Conservation (phyloP, 2,797 vertebrate genomes). For the Anabas testudineus region DNA sequence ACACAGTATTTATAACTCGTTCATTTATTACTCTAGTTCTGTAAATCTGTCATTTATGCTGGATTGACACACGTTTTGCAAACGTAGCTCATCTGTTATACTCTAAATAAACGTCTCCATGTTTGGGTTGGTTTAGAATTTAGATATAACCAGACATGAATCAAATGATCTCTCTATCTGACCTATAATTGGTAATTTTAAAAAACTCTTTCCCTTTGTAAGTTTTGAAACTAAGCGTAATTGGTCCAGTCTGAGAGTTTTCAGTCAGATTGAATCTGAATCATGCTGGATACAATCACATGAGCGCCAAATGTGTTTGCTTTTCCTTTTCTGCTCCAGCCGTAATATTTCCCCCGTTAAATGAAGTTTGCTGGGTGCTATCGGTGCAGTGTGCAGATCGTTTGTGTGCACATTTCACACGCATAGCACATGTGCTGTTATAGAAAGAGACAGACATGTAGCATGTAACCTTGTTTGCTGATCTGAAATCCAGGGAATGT, state of each 20-base stretch:
- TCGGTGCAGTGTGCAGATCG: neutral
- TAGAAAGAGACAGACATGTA: constrained; percentile 1
- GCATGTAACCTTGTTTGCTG: constrained; percentile 48
- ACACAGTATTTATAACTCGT: too few relatives aligned
- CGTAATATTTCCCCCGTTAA: neutral
- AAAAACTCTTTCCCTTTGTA: too few relatives aligned
- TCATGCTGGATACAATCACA: neutral
- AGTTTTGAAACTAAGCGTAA: neutral
- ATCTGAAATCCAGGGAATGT: constrained; percentile 69
- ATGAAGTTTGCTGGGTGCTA: constrained; percentile 5
- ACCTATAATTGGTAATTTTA: too few relatives aligned
- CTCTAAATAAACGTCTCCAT: too few relatives aligned
- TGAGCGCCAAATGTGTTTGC: neutral
- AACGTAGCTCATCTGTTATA: too few relatives aligned
- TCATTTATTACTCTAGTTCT: neutral
- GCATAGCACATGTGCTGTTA: constrained; percentile 7
- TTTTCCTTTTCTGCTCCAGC: neutral
- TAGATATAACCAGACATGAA: too few relatives aligned
- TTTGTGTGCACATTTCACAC: neutral
- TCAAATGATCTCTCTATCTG: too few relatives aligned
- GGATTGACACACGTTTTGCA: neutral
- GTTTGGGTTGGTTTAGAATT: too few relatives aligned
- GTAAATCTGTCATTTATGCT: too few relatives aligned
- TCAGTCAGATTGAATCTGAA: too few relatives aligned
- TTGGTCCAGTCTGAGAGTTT: constrained; percentile 6